Evolutionary conservation across 1,140 invertebrate genomes (phyloP).

Genomic region (Drosophila jambulina): DNA sequence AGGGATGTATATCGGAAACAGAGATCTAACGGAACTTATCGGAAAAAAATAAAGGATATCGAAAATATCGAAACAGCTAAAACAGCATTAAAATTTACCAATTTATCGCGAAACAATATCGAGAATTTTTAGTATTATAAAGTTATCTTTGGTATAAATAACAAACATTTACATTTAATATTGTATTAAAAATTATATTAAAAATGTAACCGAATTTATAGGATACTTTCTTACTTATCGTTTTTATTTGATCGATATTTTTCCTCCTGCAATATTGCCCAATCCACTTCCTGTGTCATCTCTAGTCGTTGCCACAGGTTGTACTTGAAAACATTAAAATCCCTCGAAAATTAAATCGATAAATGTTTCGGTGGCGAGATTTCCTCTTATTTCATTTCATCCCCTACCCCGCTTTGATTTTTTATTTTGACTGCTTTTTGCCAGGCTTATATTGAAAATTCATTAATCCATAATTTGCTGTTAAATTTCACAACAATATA

Average conservation of each 20-base stretch:
- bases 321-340: conserved; percentile 49
- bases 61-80: neutral
- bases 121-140: too few species aligned
- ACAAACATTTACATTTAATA: neutral
- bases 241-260: neutral
- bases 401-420: neutral
- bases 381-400: neutral
- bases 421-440: conserved; percentile 6
- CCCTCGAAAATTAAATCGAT: conserved; percentile 48
- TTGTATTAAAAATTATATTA: neutral
- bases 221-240: neutral
- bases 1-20: neutral
- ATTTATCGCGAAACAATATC: neutral
- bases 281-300: neutral
- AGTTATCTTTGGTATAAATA: neutral
- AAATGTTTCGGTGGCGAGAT: conserved; percentile 35
- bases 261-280: neutral
- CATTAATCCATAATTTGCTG: conserved; percentile 41
- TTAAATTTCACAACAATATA: conserved; percentile 20
- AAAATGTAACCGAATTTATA: neutral
- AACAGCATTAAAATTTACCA: neutral
- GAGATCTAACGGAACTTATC: neutral
- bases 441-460: conserved; percentile 14
- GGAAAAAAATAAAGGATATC: neutral
- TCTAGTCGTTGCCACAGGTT: conserved; percentile 20